Evolutionary conservation across 2,888 invertebrate species (phyloP), one percentile per base, ranked within the genome.

Genomic region (Brachycybe producta): DNA sequence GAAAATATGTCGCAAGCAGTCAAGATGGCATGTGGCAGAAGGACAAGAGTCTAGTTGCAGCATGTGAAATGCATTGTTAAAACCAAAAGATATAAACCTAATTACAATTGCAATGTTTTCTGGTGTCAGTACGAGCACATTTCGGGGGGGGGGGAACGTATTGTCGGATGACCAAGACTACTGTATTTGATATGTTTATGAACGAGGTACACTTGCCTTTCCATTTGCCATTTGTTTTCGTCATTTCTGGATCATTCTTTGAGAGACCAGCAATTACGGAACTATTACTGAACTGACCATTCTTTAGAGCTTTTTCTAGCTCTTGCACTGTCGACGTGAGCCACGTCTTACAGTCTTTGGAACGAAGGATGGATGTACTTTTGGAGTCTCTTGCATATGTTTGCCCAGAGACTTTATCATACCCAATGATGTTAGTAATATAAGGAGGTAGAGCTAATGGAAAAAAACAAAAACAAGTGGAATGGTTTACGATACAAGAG

Each of bases 361-460:
- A 48, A 17, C 40, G 38, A 21, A 35, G 40, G 4, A 39, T n/a
- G 17, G 48, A 27, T 13, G 17, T 40, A 30, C 40, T 48, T 15
- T 21, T 27, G 19, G 19, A n/a, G n/a, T 35, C 23, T 8, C 36
- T 35, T n/a, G 23, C 48, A 21, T 27, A 48, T 5, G 48, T 39
- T 7, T 15, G 2, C 2, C 48, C 48, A 13, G n/a, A 39, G 38
- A 19, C 19, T n/a, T 1, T 13, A 19, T 48, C 48, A 15, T 15
- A 39, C n/a, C 48, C 48, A 39, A 48, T 35, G 28, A 48, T 48
- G 15, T 26, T 48, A 19, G 24, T 48, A n/a, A 44, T 44, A 34
- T 44, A 44, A 23, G 11, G 28, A 8, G 44, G 44, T 19, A 44
- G 13, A 15, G 17, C 44, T 44, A n/a, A n/a, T n/a, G 32, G 19